Percentiles rank a stretch among this genome's conserved stretches.
phyloP scores from a whole-genome alignment of 2,113 vertebrate species.

The Elephas maximus region DNA sequence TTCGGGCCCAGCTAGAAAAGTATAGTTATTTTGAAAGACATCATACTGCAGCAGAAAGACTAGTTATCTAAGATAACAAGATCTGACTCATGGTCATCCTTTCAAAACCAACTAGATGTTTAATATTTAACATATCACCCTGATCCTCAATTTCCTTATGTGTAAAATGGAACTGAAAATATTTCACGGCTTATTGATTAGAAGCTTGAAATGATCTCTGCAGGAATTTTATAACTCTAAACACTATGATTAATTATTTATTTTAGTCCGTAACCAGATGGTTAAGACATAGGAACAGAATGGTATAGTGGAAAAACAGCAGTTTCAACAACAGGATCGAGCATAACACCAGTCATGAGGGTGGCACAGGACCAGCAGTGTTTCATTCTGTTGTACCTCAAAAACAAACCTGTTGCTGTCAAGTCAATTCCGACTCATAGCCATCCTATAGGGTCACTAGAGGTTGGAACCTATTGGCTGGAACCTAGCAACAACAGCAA shows the following conservation, averaged over 20 bases:
- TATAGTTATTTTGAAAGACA: slow-evolving; percentile 33
- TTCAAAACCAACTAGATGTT: slow-evolving; percentile 48
- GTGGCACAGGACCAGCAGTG: no score
- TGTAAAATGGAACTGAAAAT: slow-evolving; percentile 64
- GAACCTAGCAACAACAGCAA: no score
- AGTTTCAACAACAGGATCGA: no score
- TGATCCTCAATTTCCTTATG: slow-evolving; percentile 35
- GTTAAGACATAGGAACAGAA: not conserved
- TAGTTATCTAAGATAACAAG: not conserved
- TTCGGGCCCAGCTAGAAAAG: not conserved
- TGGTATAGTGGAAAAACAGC: not conserved
- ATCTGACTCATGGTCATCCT: not conserved
- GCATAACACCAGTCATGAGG: no score
- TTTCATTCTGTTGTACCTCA: no score
- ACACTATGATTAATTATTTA: slow-evolving; percentile 36
- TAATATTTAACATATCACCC: slow-evolving; percentile 61
- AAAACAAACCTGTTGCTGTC: no score
- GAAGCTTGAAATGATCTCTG: slow-evolving; percentile 44
- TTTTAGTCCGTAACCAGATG: slow-evolving; percentile 1
- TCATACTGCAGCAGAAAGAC: not conserved
- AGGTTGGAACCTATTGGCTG: no score
- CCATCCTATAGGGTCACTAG: no score
- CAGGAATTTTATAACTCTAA: slow-evolving; percentile 23
- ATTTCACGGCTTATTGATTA: slow-evolving; percentile 47
- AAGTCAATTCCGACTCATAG: no score